Conservation (phyloP, 2,797 vertebrate species). For the Uromys caudimaculatus region DNA sequence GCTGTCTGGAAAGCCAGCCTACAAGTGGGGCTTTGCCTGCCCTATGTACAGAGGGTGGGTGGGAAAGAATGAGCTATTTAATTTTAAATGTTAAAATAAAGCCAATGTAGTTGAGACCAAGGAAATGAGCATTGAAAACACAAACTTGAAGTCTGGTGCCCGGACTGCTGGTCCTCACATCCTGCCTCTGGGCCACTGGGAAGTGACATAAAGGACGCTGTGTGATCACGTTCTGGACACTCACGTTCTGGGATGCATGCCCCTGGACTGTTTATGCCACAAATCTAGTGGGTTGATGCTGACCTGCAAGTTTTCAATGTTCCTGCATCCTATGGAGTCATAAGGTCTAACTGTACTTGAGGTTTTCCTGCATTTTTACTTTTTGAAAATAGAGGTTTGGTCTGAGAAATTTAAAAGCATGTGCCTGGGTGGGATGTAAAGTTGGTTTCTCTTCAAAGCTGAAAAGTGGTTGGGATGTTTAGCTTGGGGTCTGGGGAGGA, state of each 20-base stretch:
- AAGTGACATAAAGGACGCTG: neutral
- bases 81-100: slow-evolving; percentile 36
- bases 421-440: slow-evolving; percentile 20
- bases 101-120: neutral
- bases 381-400: slow-evolving; percentile 14
- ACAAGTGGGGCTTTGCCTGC: neutral
- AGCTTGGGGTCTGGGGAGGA: neutral
- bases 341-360: neutral
- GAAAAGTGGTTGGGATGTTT: neutral
- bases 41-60: neutral
- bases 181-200: neutral
- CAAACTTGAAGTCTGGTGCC: neutral
- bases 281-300: slow-evolving; percentile 74
- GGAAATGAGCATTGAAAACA: slow-evolving; percentile 30
- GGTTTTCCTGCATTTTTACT: slow-evolving; percentile 28
- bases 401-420: neutral
- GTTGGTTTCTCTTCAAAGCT: neutral
- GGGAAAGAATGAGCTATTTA: neutral
- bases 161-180: neutral
- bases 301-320: slow-evolving; percentile 58
- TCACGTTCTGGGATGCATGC: slow-evolving; percentile 27
- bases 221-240: neutral
- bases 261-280: slow-evolving; percentile 56
- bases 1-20: neutral
- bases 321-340: neutral